Conservation (phyloP, 2,797 vertebrate genomes). For the Malurus splendens region DNA sequence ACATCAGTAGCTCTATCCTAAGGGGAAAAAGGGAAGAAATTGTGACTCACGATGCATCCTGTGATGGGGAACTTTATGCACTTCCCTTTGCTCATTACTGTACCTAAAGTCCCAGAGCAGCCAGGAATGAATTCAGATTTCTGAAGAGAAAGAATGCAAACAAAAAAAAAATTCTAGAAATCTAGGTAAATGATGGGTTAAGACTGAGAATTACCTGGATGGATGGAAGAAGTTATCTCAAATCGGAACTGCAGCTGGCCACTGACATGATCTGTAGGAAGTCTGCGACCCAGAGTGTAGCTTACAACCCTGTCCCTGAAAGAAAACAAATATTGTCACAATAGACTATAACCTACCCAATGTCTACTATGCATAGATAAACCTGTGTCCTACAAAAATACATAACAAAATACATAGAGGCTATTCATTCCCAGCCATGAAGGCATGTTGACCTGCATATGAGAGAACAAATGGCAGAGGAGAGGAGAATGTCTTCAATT, state of each 20-base stretch:
- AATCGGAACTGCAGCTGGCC: constrained; percentile 96
- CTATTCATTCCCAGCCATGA: constrained; percentile 45
- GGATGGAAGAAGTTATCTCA: constrained; percentile 91
- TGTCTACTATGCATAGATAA: neutral
- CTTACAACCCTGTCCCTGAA: constrained; percentile 90
- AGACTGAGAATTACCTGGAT: constrained; percentile 81
- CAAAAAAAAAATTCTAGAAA: neutral
- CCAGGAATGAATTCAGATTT: neutral
- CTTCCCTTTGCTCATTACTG: neutral
- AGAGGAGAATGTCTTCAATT: constrained; percentile 59
- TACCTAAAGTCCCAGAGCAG: neutral
- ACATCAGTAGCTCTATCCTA: neutral
- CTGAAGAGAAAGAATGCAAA: neutral
- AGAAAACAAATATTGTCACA: constrained; percentile 61
- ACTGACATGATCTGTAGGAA: constrained; percentile 95
- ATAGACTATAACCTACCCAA: neutral
- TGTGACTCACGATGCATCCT: neutral
- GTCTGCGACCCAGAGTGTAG: constrained; percentile 88
- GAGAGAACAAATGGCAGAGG: constrained; percentile 17
- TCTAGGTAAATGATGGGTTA: neutral
- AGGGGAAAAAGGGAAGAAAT: neutral
- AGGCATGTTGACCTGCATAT: constrained; percentile 25
- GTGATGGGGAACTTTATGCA: neutral
- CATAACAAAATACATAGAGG: neutral
- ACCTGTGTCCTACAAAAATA: constrained; percentile 15